These are phyloP conservation scores for Macaria liturata DNA, from an alignment of 2,888 invertebrate species.

Conservation along the genomic window DNA sequence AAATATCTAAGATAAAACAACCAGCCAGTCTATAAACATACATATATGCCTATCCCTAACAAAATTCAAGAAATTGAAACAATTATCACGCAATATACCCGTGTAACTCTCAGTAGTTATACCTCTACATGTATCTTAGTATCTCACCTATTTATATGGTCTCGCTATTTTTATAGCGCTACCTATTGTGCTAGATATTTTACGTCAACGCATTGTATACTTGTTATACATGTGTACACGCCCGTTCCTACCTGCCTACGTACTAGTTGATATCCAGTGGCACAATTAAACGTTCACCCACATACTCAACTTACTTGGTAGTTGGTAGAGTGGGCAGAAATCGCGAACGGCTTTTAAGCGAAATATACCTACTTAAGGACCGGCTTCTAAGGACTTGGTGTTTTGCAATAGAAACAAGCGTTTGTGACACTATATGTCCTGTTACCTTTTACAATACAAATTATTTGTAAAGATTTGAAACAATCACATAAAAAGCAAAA, in stretches of 20 bases:
- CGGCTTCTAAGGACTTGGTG: slow-evolving; percentile 32
- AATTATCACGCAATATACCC: too few relatives aligned
- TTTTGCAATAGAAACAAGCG: slow-evolving; percentile 33
- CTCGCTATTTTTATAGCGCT: slow-evolving; percentile 4
- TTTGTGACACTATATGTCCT: slow-evolving; percentile 13
- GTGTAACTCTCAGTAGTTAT: too few relatives aligned
- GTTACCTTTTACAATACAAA: slow-evolving; percentile 2
- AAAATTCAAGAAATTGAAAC: too few relatives aligned
- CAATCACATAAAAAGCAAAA: too few relatives aligned
- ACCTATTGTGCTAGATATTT: slow-evolving; percentile 15
- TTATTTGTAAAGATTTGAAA: too few relatives aligned
- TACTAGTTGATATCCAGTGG: slow-evolving; percentile 37
- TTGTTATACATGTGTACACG: slow-evolving; percentile 16
- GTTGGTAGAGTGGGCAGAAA: slow-evolving; percentile 43
- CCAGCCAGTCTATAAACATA: too few relatives aligned
- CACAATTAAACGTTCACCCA: slow-evolving; percentile 47
- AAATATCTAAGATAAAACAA: too few relatives aligned
- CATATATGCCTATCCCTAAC: too few relatives aligned
- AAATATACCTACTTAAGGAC: slow-evolving; percentile 28
- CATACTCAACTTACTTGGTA: slow-evolving; percentile 42
- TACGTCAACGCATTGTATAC: slow-evolving; percentile 13
- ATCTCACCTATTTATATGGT: slow-evolving; percentile 1
- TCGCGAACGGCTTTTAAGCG: slow-evolving; percentile 39
- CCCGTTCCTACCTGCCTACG: slow-evolving; percentile 31
- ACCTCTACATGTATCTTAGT: not conserved